Evolutionary conservation across 2,797 vertebrate genomes (phyloP).

Genomic region (Eospalax fontanierii): DNA sequence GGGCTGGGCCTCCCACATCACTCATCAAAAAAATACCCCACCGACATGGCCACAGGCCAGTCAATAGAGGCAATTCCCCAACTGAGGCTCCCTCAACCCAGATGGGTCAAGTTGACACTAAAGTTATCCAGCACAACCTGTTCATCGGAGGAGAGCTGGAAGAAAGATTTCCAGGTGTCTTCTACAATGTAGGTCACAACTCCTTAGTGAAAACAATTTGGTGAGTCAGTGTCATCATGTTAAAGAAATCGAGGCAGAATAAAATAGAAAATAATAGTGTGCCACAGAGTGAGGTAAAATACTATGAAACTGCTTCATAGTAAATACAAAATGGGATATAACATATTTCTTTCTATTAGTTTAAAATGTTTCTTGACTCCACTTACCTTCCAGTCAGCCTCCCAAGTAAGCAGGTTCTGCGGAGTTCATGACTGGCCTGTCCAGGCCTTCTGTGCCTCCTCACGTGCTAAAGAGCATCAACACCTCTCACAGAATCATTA

Average conservation of each 20-base stretch:
- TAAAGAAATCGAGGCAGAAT: constrained; percentile 17
- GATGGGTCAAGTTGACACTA: too few relatives aligned
- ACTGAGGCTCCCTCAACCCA: too few relatives aligned
- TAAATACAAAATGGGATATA: not conserved
- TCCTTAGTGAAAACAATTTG: not conserved
- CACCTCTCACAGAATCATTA: not conserved
- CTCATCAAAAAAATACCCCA: too few relatives aligned
- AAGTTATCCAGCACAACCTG: too few relatives aligned
- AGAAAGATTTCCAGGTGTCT: not conserved
- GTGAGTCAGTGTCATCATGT: constrained; percentile 25
- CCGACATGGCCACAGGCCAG: too few relatives aligned
- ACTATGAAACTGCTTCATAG: not conserved
- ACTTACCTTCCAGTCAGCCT: not conserved
- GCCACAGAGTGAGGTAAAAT: not conserved
- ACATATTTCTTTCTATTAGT: not conserved
- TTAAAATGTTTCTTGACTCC: not conserved
- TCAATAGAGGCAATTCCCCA: too few relatives aligned
- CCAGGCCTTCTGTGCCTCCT: not conserved
- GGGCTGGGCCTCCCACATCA: too few relatives aligned
- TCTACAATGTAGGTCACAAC: not conserved
- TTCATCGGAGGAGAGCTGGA: not conserved
- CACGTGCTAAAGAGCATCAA: not conserved
- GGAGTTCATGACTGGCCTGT: not conserved
- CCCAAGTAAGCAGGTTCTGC: not conserved
- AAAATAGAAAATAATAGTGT: not conserved